phyloP scores from a whole-genome alignment of 1,140 invertebrate species.

The Hormaphis cornu region DNA sequence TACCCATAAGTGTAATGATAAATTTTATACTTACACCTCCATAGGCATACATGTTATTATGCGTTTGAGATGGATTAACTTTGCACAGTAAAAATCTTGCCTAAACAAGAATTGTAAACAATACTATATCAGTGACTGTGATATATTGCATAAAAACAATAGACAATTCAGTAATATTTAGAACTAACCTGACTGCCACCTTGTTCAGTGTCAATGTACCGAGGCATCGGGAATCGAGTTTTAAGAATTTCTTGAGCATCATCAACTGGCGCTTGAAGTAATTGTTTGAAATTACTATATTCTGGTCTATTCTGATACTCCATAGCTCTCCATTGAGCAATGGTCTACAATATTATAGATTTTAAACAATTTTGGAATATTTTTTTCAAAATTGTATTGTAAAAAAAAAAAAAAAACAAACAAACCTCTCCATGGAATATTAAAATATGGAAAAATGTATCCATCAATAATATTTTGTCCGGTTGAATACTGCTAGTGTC shows the following conservation, averaged over 20 bases:
- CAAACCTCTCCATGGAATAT: slow-evolving; percentile 96
- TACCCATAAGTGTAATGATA: background rate
- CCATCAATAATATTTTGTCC: slow-evolving; percentile 96
- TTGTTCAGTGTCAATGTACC: slow-evolving; percentile 98
- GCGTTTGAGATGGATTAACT: slow-evolving; percentile 99
- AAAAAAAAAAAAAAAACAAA: background rate
- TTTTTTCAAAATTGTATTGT: too few relatives aligned
- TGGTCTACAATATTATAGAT: slow-evolving; percentile 57
- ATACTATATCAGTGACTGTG: too few relatives aligned
- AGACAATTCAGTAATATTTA: background rate
- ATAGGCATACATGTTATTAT: slow-evolving; percentile 96
- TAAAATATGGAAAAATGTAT: slow-evolving; percentile 99
- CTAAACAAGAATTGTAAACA: slow-evolving; percentile 46
- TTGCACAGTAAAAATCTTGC: slow-evolving; percentile 96
- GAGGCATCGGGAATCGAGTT: slow-evolving; percentile 92
- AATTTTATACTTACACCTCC: slow-evolving; percentile 63
- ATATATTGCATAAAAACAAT: too few relatives aligned
- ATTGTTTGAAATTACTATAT: slow-evolving; percentile 93
- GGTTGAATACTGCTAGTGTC: slow-evolving; percentile 96
- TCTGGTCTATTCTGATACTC: slow-evolving; percentile 94
- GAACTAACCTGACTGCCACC: slow-evolving; percentile 71
- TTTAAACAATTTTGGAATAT: background rate
- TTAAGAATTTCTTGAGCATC: slow-evolving; percentile 95
- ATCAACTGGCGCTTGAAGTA: slow-evolving; percentile 90
- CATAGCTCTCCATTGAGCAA: slow-evolving; percentile 88